Base-by-base conservation (phyloP, 2,888 invertebrate genomes). In the Anagyrus pseudococci region DNA sequence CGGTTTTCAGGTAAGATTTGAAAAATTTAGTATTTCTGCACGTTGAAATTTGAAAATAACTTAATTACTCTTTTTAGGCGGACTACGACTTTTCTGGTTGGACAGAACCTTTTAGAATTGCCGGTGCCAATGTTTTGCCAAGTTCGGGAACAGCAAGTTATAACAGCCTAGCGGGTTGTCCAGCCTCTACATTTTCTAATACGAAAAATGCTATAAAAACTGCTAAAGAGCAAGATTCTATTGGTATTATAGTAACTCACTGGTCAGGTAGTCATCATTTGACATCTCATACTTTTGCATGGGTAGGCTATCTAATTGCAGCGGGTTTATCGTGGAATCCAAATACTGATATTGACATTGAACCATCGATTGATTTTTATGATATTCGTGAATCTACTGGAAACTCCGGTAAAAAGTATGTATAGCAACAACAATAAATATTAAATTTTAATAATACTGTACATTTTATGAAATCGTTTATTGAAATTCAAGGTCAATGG, bases 121-220 rank as follows among this genome's bases (percentile, higher is more conserved):
- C 79, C 29, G 83, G 84, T 17, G 81, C 81, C 41, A 81, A 84
- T 67, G 83, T 85, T 54, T 78, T 83, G 59, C 82, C 85, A 19
- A 85, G 85, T 70, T 85, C 86, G 22, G 86, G 86, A 20, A 86
- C 87, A 25, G 84, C 86, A 41, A 85, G 86, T 62, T 87, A 86
- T 82, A 86, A 86, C 72, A 85, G 86, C 71, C 73, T 86, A 52
- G 84, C 85, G 7, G 86, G 86, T 8, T 86, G 85, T 77, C 86
- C 86, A 1, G 86, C 86, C 62, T 86, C 86, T 17, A 84, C 86
- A 7, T 79, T 85, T 13, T 83, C 83, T 19, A 86, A 86, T 72
- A 84, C 86, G 46, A 84, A 82, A 70, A 82, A 83, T 70, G 86
- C 85, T 6, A 80, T 84, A 44, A 82, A 84, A 69, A 82, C 84